Evolutionary conservation across 37 sponge, comb jelly and placozoan genomes (phyloP), one percentile per base, ranked within the genome.

Genomic region (Hexactinellida sp.): DNA sequence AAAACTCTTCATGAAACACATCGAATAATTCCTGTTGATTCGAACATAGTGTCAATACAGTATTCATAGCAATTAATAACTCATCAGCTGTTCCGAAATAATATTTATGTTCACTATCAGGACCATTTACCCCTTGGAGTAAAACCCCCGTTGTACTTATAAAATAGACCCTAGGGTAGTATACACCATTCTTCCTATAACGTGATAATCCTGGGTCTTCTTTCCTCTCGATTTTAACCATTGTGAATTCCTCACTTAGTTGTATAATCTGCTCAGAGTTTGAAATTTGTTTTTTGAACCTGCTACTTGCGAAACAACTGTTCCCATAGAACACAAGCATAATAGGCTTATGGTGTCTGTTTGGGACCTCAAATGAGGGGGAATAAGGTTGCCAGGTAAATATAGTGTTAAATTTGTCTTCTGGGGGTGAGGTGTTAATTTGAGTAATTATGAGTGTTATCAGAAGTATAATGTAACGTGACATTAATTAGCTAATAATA

Each of bases 151-250:
- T n/a, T 23, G 76, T 63, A 23, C 28, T 25, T n/a, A 63, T 32
- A n/a, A 63, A 63, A n/a, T 63, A 63, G 32, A 63, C 76, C 30
- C 76, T 63, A n/a, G 76, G 76, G 76, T 63, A 63, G 76, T 63
- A 63, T 3, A 63, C 30, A 10, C 76, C 76, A 25, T 63, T n/a
- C 34, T 63, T 63, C 34, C 76, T 63, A 23, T 63, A 63, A 7
- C 76, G 25, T 23, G 19, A 3, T 10, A 63, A 3, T 7, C 76
- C 76, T 21, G 76, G 76, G 76, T 63, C 76, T 7, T 63, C 32
- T n/a, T 23, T 23, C 76, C 76, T 63, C 76, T 63, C 76, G 25
- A 63, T 63, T n/a, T 63, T 63, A 63, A 63, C 76, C 76, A 63
- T 63, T 21, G 76, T 63, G 76, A 63, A 63, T 10, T n/a, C 30